Base-by-base conservation (phyloP, 2,113 vertebrate species). In the Zootoca vivipara region DNA sequence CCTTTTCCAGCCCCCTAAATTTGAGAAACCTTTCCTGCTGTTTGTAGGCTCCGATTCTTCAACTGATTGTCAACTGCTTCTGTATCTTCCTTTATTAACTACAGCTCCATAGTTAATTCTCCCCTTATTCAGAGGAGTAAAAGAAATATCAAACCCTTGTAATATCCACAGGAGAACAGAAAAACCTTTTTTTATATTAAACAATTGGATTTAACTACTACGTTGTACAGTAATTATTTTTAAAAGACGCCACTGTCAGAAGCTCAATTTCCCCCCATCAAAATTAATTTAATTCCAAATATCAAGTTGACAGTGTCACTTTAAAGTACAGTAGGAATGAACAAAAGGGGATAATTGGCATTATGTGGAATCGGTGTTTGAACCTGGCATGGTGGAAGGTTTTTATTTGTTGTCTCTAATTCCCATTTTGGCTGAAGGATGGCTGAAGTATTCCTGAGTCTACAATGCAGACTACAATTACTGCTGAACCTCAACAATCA, bases 261-360 rank as follows among this genome's bases (percentile, higher is more conserved):
- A 86, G 62, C n/a, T 15, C 26, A 46, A 42, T 7, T 75, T 33
- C 24, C n/a, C 10, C 3, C 8, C n/a, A 33, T 15, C 20, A 40
- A 74, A 82, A 75, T 82, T 67, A 82, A 77, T 86, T 74, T 87
- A 74, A 81, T 81, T 82, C 69, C 42, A 81, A 89, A 89, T 89
- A 78, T 77, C 78, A 86, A 82, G 58, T 85, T 85, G 72, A 86
- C 78, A 82, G 40, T 30, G 4, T 77, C 62, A 77, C 56, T 74
- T 85, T 85, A 81, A 89, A 85, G 78, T 81, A 67, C 40, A 85
- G 69, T 56, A 86, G 72, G 30, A 85, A 69, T 58, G n/a, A 89
- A 89, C 79, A 88, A 85, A 81, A 86, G 26, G 33, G 79, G 64
- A 77, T 86, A 89, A 89, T 86, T 82, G 83, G 84, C 73, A 86